Conservation (phyloP, 2,113 vertebrate species). For the Eclectus roratus region DNA sequence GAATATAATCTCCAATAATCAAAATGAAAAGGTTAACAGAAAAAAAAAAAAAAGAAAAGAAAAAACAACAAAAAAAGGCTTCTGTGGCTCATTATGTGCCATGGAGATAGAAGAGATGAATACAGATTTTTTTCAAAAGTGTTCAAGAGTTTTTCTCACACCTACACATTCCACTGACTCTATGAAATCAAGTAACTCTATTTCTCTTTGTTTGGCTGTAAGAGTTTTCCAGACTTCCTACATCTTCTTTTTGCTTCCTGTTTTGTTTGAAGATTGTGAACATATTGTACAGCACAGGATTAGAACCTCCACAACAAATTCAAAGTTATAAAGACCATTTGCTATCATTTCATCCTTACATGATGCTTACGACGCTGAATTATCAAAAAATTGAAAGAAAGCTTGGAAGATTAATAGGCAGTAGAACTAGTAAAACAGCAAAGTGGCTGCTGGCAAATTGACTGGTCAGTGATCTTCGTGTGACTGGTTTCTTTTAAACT, state of each 20-base stretch:
- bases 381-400: neutral
- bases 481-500: neutral
- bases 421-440: neutral
- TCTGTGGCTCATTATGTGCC: neutral
- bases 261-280: neutral
- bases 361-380: neutral
- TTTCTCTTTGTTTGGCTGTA: neutral
- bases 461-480: neutral
- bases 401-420: neutral
- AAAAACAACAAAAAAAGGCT: no score
- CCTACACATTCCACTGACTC: neutral
- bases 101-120: neutral
- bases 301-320: neutral
- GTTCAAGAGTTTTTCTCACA: neutral
- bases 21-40: neutral
- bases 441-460: neutral
- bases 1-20: neutral
- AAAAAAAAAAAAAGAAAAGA: neutral
- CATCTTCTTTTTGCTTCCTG: neutral
- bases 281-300: neutral
- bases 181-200: neutral
- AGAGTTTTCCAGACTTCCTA: neutral
- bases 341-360: neutral
- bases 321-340: neutral
- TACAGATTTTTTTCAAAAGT: neutral